These are phyloP conservation scores for Erebia palarica DNA, from an alignment of 2,888 invertebrate species.

Conservation along the genomic window DNA sequence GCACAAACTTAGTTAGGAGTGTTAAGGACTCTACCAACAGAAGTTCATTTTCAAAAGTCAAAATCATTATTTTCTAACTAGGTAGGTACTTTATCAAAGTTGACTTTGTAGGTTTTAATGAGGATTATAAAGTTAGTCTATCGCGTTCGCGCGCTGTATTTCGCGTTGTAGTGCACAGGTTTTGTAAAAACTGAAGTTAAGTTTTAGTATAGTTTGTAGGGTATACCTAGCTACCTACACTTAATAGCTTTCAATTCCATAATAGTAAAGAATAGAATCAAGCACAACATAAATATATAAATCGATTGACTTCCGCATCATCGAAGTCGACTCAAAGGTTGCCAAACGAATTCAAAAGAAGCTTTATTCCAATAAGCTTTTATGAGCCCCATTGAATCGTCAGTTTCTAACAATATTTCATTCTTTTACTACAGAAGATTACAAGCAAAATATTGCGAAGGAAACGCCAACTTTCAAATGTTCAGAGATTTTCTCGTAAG, in stretches of 20 bases:
- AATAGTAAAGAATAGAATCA: too few relatives aligned
- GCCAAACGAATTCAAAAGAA: neutral
- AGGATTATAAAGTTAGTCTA: too few relatives aligned
- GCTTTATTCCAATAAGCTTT: neutral
- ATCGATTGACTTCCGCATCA: neutral
- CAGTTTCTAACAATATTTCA: neutral
- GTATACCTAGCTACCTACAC: too few relatives aligned
- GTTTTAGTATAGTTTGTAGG: too few relatives aligned
- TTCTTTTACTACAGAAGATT: conserved; percentile 10
- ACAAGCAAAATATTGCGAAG: conserved; percentile 26
- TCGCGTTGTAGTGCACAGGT: too few relatives aligned
- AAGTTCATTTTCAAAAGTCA: neutral
- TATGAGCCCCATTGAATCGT: neutral
- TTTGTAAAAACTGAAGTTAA: too few relatives aligned
- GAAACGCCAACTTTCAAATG: conserved; percentile 38
- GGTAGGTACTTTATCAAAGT: too few relatives aligned
- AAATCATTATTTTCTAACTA: neutral
- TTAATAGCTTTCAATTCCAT: too few relatives aligned
- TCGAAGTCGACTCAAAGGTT: neutral
- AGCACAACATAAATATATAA: too few relatives aligned
- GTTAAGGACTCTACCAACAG: neutral
- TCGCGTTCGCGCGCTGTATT: too few relatives aligned
- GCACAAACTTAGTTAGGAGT: neutral
- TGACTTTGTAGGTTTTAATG: too few relatives aligned
- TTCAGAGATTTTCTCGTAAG: conserved; percentile 49